Evolutionary conservation across 2,113 vertebrate species (phyloP).

Genomic region (Fulmarus glacialis): DNA sequence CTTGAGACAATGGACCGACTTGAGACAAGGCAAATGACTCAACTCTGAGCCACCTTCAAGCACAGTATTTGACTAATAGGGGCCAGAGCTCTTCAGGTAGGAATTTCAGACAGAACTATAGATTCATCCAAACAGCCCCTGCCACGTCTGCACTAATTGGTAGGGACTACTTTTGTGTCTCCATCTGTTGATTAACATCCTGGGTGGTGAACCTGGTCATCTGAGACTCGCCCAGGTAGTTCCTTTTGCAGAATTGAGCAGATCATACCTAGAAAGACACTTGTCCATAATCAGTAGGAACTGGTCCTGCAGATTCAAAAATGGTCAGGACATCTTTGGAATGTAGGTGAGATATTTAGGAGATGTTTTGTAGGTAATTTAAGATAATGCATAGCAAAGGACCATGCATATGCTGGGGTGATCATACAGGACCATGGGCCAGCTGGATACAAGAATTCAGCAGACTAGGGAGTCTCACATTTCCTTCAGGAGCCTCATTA

Average conservation of each 20-base stretch:
- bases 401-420: neutral
- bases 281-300: neutral
- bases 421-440: neutral
- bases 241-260: neutral
- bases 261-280: neutral
- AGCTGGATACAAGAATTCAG: neutral
- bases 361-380: neutral
- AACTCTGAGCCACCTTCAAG: neutral
- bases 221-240: neutral
- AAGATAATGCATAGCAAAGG: neutral
- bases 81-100: neutral
- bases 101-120: neutral
- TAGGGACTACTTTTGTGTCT: neutral
- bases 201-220: neutral
- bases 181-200: neutral
- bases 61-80: neutral
- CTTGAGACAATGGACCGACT: neutral
- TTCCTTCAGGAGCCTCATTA: neutral
- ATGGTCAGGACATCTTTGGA: neutral
- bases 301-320: neutral
- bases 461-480: neutral
- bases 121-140: neutral
- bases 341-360: neutral
- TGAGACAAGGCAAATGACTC: neutral
- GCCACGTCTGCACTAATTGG: neutral